These are phyloP conservation scores for Meandrina meandrites DNA, from an alignment of 92 coral and sea anemone genomes.

Conservation along the genomic window DNA sequence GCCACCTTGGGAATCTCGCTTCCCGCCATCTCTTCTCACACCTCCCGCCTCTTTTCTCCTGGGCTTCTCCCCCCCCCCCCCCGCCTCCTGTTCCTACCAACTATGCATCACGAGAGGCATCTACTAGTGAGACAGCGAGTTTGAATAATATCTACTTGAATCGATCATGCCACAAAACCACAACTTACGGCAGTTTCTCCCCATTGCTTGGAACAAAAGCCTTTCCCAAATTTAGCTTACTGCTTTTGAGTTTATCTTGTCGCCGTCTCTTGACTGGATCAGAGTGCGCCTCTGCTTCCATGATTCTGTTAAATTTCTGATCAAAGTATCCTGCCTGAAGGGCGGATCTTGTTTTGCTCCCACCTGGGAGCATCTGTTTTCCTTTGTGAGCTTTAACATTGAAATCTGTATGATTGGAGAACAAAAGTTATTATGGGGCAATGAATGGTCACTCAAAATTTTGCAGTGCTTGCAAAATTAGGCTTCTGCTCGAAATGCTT, in stretches of 20 bases:
- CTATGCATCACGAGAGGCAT: no score
- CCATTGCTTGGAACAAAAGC: slow-evolving; percentile 98
- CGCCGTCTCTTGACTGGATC: slow-evolving; percentile 93
- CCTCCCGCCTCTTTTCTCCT: no score
- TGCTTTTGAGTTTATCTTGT: slow-evolving; percentile 80
- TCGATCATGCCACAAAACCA: neutral
- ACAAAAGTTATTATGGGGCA: no score
- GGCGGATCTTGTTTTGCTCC: slow-evolving; percentile 85
- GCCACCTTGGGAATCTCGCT: no score
- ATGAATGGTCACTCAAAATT: no score
- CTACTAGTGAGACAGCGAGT: neutral
- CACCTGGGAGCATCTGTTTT: slow-evolving; percentile 97
- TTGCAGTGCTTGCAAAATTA: no score
- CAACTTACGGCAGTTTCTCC: slow-evolving; percentile 88
- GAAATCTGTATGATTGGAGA: slow-evolving; percentile 63
- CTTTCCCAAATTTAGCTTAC: slow-evolving; percentile 84
- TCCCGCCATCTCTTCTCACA: no score
- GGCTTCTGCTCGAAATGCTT: no score
- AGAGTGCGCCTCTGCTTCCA: slow-evolving; percentile 86
- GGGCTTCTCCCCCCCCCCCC: no score
- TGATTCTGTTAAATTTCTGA: slow-evolving; percentile 82
- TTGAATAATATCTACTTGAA: neutral
- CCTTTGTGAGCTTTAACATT: slow-evolving; percentile 94
- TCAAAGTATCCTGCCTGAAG: slow-evolving; percentile 95
- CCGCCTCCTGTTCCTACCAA: no score